phyloP scores from a whole-genome alignment of 2,113 vertebrate genomes.

The Platycercus adscitus region DNA sequence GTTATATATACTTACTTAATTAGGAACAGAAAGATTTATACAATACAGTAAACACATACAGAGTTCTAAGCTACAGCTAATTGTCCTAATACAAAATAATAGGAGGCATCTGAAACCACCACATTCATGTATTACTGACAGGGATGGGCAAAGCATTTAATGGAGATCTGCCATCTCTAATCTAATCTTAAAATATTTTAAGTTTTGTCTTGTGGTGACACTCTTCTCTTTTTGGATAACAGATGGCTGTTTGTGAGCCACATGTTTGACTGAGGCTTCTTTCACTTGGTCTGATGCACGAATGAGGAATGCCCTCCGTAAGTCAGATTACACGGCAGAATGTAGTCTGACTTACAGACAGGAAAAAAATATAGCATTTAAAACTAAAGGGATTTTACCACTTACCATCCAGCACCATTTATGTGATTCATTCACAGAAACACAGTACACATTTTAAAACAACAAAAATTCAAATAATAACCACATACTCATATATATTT shows the following conservation, averaged over 20 bases:
- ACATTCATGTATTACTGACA: neutral
- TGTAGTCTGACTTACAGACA: neutral
- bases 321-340: neutral
- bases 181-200: neutral
- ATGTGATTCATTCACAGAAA: conserved; percentile 31
- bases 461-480: neutral
- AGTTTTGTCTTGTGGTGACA: neutral
- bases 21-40: neutral
- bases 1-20: neutral
- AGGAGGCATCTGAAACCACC: neutral
- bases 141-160: neutral
- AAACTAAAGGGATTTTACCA: conserved; percentile 4
- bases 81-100: neutral
- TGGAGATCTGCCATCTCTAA: neutral
- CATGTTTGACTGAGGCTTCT: neutral
- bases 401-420: neutral
- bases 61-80: neutral
- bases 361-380: neutral
- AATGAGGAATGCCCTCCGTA: neutral
- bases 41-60: neutral
- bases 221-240: neutral
- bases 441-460: neutral
- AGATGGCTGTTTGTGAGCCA: conserved; percentile 21
- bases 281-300: neutral
- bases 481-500: neutral